Evolutionary conservation across 2,113 vertebrate species (phyloP).

Genomic region (Orycteropus afer): DNA sequence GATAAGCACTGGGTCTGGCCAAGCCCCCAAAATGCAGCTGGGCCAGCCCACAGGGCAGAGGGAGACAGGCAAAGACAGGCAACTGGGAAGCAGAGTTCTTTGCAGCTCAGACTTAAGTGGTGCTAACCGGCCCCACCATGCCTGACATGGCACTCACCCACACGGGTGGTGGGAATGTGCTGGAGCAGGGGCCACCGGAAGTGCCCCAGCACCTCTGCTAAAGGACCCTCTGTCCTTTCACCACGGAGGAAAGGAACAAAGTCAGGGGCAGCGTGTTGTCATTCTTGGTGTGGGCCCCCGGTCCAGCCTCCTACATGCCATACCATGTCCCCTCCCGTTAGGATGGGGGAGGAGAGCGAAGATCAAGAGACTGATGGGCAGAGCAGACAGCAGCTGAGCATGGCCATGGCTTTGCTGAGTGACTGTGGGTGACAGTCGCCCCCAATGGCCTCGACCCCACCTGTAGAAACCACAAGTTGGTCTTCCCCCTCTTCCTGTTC

Average conservation of each 20-base stretch:
- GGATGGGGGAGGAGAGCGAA: not conserved
- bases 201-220: not conserved
- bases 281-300: not conserved
- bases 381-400: too few relatives aligned
- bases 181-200: not conserved
- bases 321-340: not conserved
- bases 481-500: not conserved
- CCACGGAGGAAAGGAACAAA: not conserved
- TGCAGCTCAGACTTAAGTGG: not conserved
- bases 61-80: rapidly evolving
- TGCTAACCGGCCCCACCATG: not conserved
- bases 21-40: not conserved
- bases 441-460: not conserved
- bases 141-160: not conserved
- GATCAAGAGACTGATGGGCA: rapidly evolving
- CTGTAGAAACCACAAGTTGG: rapidly evolving
- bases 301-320: not conserved
- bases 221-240: not conserved
- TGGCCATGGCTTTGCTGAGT: rapidly evolving
- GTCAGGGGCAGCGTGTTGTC: rapidly evolving
- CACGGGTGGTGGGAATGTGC: not conserved
- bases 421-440: not conserved
- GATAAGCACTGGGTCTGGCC: not conserved
- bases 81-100: not conserved
- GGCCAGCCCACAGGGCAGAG: not conserved